Base-by-base conservation (phyloP, 2,888 invertebrate species). In the Amiota minor region DNA sequence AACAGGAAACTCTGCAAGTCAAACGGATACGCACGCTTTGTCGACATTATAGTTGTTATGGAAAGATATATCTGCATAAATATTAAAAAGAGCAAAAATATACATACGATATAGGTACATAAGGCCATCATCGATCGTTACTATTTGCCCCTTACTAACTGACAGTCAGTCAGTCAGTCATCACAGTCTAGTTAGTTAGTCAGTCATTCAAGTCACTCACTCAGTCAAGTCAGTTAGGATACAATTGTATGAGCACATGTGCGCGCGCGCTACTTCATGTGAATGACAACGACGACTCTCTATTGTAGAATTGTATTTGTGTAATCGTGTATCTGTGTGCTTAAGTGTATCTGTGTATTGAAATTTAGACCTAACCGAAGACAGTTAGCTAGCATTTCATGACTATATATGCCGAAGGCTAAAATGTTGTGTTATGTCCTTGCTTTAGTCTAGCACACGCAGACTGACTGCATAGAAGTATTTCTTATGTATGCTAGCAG, bases 381-480 rank as follows among this genome's bases (percentile, higher is more conserved):
- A 47, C 20, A 35, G 35, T 20, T 61, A 12, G 53, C 64, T 65
- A 53, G 71, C 53, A 35, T 9, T 47, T 45, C 59, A 59, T 47
- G 70, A 71, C 68, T 70, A 73, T 75, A 71, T 75, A 77, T 75
- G 74, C 65, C 70, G 74, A 61, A 73, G 72, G 74, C 79, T 78
- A 75, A 74, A 59, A 46, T 72, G 74, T 61, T 74, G 46, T 72
- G 74, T 61, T 74, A 75, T 81, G 82, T 83, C 82, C 82, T 85
- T 81, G 82, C 78, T 77, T 79, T 77, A 79, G 86, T 85, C 84
- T 82, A 83, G 80, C 71, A 67, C 70, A 75, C 73, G 78, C 73
- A 64, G 72, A 72, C 65, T 50, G 35, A 64, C 75, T 68, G 67
- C 53, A 50, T 68, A 53, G 67, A 46, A 50, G 67, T 68, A 53